A percentile compares a stretch with the other conserved stretches of the same genome.
phyloP scores from a whole-genome alignment of 2,797 vertebrate genomes.

The Eptatretus atami region DNA sequence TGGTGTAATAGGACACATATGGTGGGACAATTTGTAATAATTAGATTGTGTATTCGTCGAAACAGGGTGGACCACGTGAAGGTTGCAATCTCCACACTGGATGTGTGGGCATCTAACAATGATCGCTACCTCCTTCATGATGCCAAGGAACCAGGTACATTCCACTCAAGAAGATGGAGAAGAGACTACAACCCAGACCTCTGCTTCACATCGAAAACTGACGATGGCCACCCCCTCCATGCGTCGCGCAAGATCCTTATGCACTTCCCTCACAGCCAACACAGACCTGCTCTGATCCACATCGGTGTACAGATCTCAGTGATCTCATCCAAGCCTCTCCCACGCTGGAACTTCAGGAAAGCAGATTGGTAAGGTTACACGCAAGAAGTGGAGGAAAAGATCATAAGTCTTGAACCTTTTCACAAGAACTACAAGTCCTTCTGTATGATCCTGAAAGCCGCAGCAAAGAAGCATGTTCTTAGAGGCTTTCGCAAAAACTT shows the following conservation, averaged over 20 bases:
- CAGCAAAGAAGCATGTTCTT: background rate
- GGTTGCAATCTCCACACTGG: too few species aligned
- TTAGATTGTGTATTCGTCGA: too few species aligned
- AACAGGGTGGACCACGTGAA: too few species aligned
- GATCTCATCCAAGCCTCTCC: background rate
- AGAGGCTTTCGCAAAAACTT: background rate
- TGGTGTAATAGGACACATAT: too few species aligned
- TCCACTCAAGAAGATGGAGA: background rate
- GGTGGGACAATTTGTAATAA: too few species aligned
- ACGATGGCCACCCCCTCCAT: background rate
- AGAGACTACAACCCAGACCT: background rate
- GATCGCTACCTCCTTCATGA: background rate
- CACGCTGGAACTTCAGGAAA: background rate
- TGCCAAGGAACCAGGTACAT: background rate
- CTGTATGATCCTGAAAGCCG: background rate
- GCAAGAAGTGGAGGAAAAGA: background rate
- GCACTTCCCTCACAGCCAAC: background rate
- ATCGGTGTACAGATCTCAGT: background rate
- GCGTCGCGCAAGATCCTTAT: too few species aligned
- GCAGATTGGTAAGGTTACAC: background rate
- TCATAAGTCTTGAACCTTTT: background rate
- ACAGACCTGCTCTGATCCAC: background rate
- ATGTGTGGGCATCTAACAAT: background rate
- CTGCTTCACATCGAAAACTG: background rate
- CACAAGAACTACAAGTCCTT: background rate